Evolutionary conservation across 2,888 invertebrate species (phyloP), one percentile per base, ranked within the genome.

Genomic region (Agriopis marginaria): DNA sequence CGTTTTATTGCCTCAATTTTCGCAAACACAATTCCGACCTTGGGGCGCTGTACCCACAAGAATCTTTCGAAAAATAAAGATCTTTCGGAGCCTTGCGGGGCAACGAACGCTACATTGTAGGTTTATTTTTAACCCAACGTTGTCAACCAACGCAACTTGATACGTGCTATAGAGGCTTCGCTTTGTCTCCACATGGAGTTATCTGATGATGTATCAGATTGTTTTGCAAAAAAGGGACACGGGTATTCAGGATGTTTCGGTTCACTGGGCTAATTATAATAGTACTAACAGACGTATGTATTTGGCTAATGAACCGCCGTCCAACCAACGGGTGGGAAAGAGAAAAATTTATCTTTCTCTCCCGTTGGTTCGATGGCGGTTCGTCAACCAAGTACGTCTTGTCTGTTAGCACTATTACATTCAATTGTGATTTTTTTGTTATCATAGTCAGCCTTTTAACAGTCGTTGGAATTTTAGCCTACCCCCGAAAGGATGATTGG

Each of bases 41-140:
- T 65, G 68, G 62, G n/a, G 9, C 56, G 50, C 32, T 42, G 63
- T 45, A 59, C 47, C 63, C 62, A 11, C 47, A 12, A 42, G 42
- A 70, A 71, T 71, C 61, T 58, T 70, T 70, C 14, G 39, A 66
- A 55, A 72, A 67, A 55, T 62, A 64, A 69, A 66, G 56, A 67
- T 73, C 68, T 62, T 54, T 69, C 49, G 14, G 66, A 68, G 68
- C 63, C 72, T 71, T 61, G 69, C 73, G 74, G 86, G 83, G 79
- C 83, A 83, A 81, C 75, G 86, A 82, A 79, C 86, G 77, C 72
- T 66, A 73, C 72, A 83, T 83, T 83, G 83, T 82, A 32, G 32
- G 67, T 79, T 77, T 80, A 84, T 84, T 82, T 84, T 81, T 82
- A 81, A 76, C 73, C 70, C 70, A 42, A 64, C 62, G 78, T 81